Evolutionary conservation across 2,888 invertebrate species (phyloP), one percentile per base, ranked within the genome.

Genomic region (Tupiocoris notatus): DNA sequence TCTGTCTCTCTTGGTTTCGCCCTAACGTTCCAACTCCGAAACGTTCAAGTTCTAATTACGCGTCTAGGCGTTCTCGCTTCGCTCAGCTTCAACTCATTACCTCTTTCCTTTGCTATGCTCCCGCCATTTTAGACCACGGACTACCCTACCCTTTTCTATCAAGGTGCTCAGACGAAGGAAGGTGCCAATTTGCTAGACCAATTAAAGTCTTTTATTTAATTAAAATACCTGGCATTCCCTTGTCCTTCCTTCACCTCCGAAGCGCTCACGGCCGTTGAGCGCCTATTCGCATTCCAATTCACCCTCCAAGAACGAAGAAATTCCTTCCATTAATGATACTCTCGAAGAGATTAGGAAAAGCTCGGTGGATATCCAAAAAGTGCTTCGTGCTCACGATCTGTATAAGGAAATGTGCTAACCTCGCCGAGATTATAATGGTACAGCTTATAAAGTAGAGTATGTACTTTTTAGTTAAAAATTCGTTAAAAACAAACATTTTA

Each of bases 201-300:
- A 70, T 70, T 70, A 70, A 70, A 70, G 70, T 70, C 70, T 70
- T 70, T 70, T 70, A 70, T 70, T 70, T 70, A 70, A 70, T 70
- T 70, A 70, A 70, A 70, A 70, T 70, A 61, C 70, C 61, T 59
- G 12, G 61, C 18, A 70, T 70, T 59, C 70, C 24, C 70, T 12
- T 58, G 70, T 61, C 24, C 18, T 7, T n/a, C n/a, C n/a, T n/a
- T n/a, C n/a, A n/a, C n/a, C n/a, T n/a, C 61, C 20, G 70, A 70
- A 20, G 67, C 22, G 67, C 57, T 20, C 17, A 16, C 17, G 57
- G 21, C n/a, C n/a, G 22, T 57, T 65, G n/a, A 1, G 57, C 57
- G 22, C 58, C 58, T 24, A 67, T 67, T 57, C 23, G 56, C 20
- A 67, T 67, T 67, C 67, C 67, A 18, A 2, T 20, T 65, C 65